A percentile compares a stretch with the other conserved stretches of the same genome.
Evolutionary conservation across 2,888 invertebrate genomes (phyloP).

Genomic region (Aricia artaxerxes): DNA sequence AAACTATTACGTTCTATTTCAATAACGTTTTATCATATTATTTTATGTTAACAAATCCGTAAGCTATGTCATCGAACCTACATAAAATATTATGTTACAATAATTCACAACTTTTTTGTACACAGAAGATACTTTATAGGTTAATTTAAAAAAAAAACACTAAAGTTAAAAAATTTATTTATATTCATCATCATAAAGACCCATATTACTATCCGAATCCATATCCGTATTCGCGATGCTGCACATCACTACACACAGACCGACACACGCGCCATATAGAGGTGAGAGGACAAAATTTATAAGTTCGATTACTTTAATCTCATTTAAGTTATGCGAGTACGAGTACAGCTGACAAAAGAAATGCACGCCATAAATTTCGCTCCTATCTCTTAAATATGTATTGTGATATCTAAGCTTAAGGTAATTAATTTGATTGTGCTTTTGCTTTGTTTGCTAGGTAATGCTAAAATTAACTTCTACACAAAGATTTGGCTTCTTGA

Average conservation of each 20-base stretch:
- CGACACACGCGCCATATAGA: constrained; percentile 62
- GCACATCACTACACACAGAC: constrained; percentile 14
- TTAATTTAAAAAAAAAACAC: too few species aligned
- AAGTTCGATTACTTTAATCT: constrained; percentile 82
- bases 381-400: constrained; percentile 74
- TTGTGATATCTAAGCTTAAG: constrained; percentile 70
- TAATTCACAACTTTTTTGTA: too few species aligned
- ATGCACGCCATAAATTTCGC: constrained; percentile 77
- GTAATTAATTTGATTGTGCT: constrained; percentile 77
- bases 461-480: neutral
- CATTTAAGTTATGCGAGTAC: constrained; percentile 80
- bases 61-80: too few species aligned
- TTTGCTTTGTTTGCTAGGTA: neutral
- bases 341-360: constrained; percentile 81
- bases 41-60: too few species aligned
- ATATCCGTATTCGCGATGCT: neutral
- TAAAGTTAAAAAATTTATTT: too few species aligned
- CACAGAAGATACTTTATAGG: too few species aligned
- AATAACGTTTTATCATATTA: too few species aligned
- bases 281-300: constrained; percentile 81
- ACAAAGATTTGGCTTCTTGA: neutral
- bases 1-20: too few species aligned
- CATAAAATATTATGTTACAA: too few species aligned
- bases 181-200: too few species aligned
- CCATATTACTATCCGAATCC: neutral